Conservation (phyloP, 2,113 vertebrate species). For the Choloepus hoffmanni region DNA sequence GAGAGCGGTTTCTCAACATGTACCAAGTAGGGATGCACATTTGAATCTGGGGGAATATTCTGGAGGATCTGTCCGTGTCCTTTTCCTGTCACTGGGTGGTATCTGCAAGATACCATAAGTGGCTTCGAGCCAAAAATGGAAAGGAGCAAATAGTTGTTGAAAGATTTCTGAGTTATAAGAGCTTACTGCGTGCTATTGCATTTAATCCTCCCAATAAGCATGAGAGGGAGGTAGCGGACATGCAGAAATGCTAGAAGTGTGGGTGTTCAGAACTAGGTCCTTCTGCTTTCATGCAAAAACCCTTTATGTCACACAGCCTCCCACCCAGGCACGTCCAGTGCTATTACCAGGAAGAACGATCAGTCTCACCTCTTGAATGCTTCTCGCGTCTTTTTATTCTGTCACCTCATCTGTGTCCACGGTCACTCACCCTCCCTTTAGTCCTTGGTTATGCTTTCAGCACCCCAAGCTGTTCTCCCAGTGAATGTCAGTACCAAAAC, state of each 20-base stretch:
- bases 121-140: slow-evolving; percentile 22
- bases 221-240: not conserved
- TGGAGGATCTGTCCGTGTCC: not conserved
- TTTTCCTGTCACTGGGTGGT: not conserved
- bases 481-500: not conserved
- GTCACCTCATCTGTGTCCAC: not conserved
- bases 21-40: not conserved
- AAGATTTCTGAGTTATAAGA: not conserved
- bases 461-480: not conserved
- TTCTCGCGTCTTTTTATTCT: too few species aligned
- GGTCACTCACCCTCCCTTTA: not conserved
- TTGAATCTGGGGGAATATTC: not conserved
- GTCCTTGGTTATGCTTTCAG: not conserved
- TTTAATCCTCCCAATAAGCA: not conserved
- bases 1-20: not conserved
- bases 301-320: fast-evolving
- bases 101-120: not conserved
- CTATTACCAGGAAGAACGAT: not conserved
- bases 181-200: not conserved
- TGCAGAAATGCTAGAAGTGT: not conserved
- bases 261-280: not conserved
- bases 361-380: not conserved
- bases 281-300: not conserved
- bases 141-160: not conserved
- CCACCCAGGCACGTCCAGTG: not conserved